Evolutionary conservation across 2,888 invertebrate species (phyloP).

Genomic region (Leistus spinibarbis): DNA sequence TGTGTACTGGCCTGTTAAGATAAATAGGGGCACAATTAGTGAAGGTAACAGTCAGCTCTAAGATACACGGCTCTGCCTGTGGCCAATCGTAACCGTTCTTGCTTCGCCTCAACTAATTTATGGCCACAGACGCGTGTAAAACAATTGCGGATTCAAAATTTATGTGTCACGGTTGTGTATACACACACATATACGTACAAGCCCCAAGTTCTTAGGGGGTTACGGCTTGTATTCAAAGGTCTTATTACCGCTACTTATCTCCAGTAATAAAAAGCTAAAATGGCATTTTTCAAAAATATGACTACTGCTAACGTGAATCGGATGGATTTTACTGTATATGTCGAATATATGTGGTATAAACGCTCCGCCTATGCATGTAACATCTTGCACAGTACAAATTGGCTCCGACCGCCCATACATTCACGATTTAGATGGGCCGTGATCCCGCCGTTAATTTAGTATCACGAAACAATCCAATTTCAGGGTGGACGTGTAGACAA

Average conservation of each 20-base stretch:
- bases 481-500: conserved; percentile 12
- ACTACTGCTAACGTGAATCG: too few relatives aligned
- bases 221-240: neutral
- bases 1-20: conserved; percentile 28
- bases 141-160: conserved; percentile 53
- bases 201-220: too few relatives aligned
- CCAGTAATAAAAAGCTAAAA: too few relatives aligned
- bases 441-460: conserved; percentile 31
- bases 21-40: conserved; percentile 50
- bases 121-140: conserved; percentile 46
- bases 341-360: too few relatives aligned
- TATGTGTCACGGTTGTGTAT: conserved; percentile 45
- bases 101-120: conserved; percentile 48
- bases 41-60: conserved; percentile 49
- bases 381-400: too few relatives aligned
- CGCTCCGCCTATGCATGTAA: neutral
- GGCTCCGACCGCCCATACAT: conserved; percentile 24
- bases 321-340: too few relatives aligned
- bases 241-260: too few relatives aligned
- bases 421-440: conserved; percentile 17
- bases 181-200: neutral
- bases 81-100: neutral
- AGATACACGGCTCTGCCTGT: neutral
- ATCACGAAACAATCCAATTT: conserved; percentile 35
- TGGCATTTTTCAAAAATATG: neutral